Percentiles rank a stretch among this genome's conserved stretches.
phyloP scores from a whole-genome alignment of 2,888 invertebrate species.

The Halocaridina rubra region DNA sequence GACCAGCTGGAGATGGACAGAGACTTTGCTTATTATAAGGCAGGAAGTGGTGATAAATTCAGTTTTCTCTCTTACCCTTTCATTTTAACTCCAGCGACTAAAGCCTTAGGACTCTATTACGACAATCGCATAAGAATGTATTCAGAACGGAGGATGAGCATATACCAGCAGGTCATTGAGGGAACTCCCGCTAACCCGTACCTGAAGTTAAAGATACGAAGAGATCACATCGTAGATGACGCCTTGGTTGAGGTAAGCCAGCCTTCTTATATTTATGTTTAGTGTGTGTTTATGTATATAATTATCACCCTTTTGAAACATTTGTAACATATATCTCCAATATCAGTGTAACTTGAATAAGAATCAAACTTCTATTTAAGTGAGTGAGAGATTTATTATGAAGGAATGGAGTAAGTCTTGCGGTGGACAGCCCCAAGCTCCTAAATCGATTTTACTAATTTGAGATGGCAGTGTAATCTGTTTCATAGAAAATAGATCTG shows the following conservation, averaged over 20 bases:
- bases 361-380: too few species aligned
- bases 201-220: constrained; percentile 78
- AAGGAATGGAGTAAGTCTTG: too few species aligned
- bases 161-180: constrained; percentile 82
- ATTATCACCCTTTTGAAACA: too few species aligned
- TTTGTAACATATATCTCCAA: too few species aligned
- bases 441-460: too few species aligned
- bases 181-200: constrained; percentile 87
- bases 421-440: too few species aligned
- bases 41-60: constrained; percentile 76
- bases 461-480: too few species aligned
- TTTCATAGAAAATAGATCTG: too few species aligned
- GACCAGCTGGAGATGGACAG: constrained; percentile 94
- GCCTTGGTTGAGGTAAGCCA: constrained; percentile 87
- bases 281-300: too few species aligned
- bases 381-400: too few species aligned
- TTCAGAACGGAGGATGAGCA: constrained; percentile 87
- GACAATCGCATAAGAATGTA: constrained; percentile 96
- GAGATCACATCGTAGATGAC: constrained; percentile 91
- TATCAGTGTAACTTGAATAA: too few species aligned
- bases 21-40: constrained; percentile 89
- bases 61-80: constrained; percentile 92
- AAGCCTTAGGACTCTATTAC: constrained; percentile 90
- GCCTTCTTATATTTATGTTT: background rate
- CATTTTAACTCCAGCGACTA: constrained; percentile 90